phyloP scores from a whole-genome alignment of 2,888 invertebrate species.

The Encarsia formosa region DNA sequence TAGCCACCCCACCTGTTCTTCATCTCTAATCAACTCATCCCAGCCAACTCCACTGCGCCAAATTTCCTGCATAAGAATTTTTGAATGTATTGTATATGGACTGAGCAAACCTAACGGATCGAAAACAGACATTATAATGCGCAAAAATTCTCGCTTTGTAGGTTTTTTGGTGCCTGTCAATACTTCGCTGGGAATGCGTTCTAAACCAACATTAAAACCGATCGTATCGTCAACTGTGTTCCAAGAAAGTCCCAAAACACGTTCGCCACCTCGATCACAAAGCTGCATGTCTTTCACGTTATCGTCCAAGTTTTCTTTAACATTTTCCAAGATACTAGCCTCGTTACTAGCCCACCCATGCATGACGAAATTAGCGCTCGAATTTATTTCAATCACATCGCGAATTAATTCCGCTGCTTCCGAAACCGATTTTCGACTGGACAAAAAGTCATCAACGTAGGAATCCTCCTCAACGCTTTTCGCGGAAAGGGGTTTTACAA shows the following conservation, averaged over 20 bases:
- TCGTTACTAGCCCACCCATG: neutral
- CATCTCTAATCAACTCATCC: slow-evolving; percentile 9
- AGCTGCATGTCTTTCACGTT: no score
- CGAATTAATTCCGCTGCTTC: no score
- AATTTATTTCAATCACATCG: neutral
- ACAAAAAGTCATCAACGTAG: no score
- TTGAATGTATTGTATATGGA: neutral
- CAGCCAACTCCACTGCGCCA: slow-evolving; percentile 1
- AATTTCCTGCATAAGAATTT: neutral
- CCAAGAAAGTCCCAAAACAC: neutral
- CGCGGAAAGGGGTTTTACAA: no score
- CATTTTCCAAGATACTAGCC: no score
- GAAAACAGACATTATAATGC: slow-evolving; percentile 3
- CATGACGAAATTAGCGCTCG: neutral
- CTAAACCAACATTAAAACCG: no score
- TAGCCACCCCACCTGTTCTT: no score
- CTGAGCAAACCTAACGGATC: neutral
- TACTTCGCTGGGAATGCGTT: no score
- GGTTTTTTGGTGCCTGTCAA: neutral
- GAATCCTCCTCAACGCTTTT: no score
- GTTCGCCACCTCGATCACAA: neutral
- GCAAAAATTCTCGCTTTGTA: slow-evolving; percentile 1
- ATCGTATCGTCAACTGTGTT: no score
- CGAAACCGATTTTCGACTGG: no score
- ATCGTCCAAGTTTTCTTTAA: no score